Percentiles rank a stretch among this genome's conserved stretches.
phyloP scores from a whole-genome alignment of 2,113 vertebrate species.

The Poecilia latipinna region DNA sequence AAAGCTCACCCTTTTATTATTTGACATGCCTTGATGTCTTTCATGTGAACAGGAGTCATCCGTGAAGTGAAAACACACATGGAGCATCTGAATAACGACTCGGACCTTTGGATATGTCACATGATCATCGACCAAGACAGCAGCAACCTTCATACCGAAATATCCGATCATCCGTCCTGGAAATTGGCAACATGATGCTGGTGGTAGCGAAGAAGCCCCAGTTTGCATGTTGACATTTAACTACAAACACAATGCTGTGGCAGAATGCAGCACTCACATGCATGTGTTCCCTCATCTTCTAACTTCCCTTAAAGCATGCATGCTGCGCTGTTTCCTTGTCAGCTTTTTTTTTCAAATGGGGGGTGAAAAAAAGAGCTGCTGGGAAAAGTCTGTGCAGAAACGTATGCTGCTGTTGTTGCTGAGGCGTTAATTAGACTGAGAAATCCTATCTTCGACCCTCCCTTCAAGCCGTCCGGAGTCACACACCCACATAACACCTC shows the following conservation, averaged over 20 bases:
- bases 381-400: slow-evolving; percentile 48
- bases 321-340: slow-evolving; percentile 32
- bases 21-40: background rate
- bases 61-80: background rate
- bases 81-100: background rate
- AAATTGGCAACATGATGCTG: slow-evolving; percentile 12
- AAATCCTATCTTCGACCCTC: slow-evolving; percentile 51
- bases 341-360: slow-evolving; percentile 28
- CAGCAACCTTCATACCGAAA: background rate
- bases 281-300: background rate
- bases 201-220: background rate
- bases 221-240: background rate
- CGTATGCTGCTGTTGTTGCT: slow-evolving; percentile 47
- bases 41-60: background rate
- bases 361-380: slow-evolving; percentile 22
- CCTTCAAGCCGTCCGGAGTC: slow-evolving; percentile 49
- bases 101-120: background rate
- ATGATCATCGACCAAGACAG: background rate
- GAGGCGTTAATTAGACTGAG: slow-evolving; percentile 74
- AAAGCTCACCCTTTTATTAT: slow-evolving; percentile 60
- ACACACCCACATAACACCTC: slow-evolving; percentile 42
- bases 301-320: slow-evolving; percentile 31
- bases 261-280: slow-evolving; percentile 9
- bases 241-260: slow-evolving; percentile 9
- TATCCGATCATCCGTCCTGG: background rate